A percentile compares a stretch with the other conserved stretches of the same genome.
Conservation (phyloP, 2,797 vertebrate genomes). For the Neosilurus hyrtlii region DNA sequence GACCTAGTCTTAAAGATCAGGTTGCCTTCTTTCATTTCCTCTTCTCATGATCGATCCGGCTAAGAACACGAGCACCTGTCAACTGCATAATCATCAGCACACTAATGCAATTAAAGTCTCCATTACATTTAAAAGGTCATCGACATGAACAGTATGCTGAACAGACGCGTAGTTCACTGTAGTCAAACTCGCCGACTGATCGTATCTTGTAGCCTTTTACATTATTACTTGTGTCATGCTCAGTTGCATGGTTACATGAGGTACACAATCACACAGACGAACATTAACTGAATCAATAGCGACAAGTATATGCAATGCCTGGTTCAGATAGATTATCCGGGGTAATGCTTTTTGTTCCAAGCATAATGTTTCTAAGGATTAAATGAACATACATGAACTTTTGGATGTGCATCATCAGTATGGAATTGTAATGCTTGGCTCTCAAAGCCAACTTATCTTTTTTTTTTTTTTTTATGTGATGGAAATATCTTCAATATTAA, state of each 20-base stretch:
- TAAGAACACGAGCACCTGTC: slow-evolving; percentile 32
- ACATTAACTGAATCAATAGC: slow-evolving; percentile 27
- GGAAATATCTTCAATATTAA: neutral
- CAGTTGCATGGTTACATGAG: slow-evolving; percentile 44
- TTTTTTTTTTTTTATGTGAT: neutral
- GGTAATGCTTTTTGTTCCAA: slow-evolving; percentile 27
- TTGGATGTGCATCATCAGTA: slow-evolving; percentile 5
- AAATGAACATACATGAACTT: slow-evolving; percentile 25
- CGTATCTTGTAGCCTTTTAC: slow-evolving; percentile 23
- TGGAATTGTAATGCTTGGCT: slow-evolving; percentile 19
- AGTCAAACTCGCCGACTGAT: slow-evolving; percentile 13
- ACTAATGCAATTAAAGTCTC: slow-evolving; percentile 43
- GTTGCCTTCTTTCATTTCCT: slow-evolving; percentile 11
- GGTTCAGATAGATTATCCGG: slow-evolving; percentile 1
- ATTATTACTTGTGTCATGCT: slow-evolving; percentile 32
- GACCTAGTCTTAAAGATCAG: slow-evolving; percentile 25
- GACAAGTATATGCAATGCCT: neutral
- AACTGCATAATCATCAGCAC: slow-evolving; percentile 25
- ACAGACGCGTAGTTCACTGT: neutral
- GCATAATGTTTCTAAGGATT: slow-evolving; percentile 35
- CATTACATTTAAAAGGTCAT: slow-evolving; percentile 47
- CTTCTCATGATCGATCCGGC: neutral
- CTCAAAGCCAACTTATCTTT: neutral
- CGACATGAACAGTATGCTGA: slow-evolving; percentile 19
- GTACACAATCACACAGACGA: neutral